These are phyloP conservation scores for Arctocebus calabarensis DNA, from an alignment of 2,797 vertebrate species.

Conservation along the genomic window DNA sequence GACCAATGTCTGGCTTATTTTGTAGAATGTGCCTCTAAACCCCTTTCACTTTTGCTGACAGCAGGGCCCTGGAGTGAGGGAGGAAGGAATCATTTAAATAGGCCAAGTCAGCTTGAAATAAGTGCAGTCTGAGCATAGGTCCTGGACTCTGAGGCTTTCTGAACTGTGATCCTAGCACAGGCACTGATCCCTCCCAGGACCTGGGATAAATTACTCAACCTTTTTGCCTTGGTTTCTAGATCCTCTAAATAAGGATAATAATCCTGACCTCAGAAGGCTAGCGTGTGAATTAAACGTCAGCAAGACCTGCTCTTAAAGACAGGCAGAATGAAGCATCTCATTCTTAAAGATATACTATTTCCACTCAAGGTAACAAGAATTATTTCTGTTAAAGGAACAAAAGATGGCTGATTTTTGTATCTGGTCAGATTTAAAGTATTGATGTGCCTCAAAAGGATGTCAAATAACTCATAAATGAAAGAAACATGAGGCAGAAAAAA, in stretches of 20 bases:
- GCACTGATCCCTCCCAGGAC: slow-evolving; percentile 73
- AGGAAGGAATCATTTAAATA: slow-evolving; percentile 60
- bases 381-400: background rate
- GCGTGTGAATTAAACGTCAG: slow-evolving; percentile 77
- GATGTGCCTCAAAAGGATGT: background rate
- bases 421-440: background rate
- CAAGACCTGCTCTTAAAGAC: slow-evolving; percentile 17
- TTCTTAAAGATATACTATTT: background rate
- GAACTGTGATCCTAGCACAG: slow-evolving; percentile 78
- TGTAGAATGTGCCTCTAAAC: background rate
- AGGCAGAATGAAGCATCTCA: background rate
- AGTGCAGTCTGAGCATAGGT: slow-evolving; percentile 54
- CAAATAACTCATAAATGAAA: background rate
- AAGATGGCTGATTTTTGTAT: background rate
- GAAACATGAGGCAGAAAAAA: slow-evolving; percentile 17
- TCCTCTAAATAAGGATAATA: slow-evolving; percentile 77
- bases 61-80: background rate
- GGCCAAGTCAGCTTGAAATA: slow-evolving; percentile 56
- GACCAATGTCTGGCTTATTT: background rate
- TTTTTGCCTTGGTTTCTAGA: slow-evolving; percentile 69
- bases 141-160: slow-evolving; percentile 65
- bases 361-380: slow-evolving; percentile 12
- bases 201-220: slow-evolving; percentile 75
- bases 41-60: slow-evolving; percentile 56
- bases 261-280: slow-evolving; percentile 73